Base-by-base conservation (phyloP, 2,888 invertebrate species). In the Imbricaverruca yamaguchii region DNA sequence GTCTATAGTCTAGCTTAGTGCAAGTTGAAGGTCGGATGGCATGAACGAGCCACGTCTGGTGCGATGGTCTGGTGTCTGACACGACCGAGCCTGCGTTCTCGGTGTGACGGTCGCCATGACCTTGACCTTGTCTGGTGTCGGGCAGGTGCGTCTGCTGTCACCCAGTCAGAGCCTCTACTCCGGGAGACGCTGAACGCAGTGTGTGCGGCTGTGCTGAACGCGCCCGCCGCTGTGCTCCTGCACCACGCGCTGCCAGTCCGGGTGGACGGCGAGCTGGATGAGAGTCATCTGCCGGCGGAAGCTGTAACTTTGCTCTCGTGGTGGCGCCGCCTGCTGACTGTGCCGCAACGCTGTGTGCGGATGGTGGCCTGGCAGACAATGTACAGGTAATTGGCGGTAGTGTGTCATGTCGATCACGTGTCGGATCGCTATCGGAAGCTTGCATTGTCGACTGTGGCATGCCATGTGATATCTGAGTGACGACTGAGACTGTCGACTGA, bases 241-340 rank as follows among this genome's bases (percentile, higher is more conserved):
- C 53, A 74, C 39, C 74, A 74, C 53, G 74, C 74, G 39, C 53
- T 74, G 74, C 74, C 74, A 3, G 74, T 10, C 15, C 74, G 15
- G 74, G 53, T 74, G 74, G 74, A 74, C 53, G 15, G 8, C 53
- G 39, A 53, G 8, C 74, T 74, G 74, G 74, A 74, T 18, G 74
- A 74, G 74, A 39, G 74, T 18, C 74, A 74, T 18, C 74, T 74
- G 53, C 53, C 74, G 74, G 74, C 74, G 23, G 74, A 74, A 4
- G 7, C 53, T 25, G 18, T 74, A 0, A 74, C 74, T 18, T 21
- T 74, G 53, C 53, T 74, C 15, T 74, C 53, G 15, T 74, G 74
- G 74, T 74, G 74, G 74, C 74, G 74, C 53, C 74, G 74, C 2
- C 74, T 74, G 74, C 53, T 74, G 74, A 53, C 74, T 0, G 15